phyloP scores from a whole-genome alignment of 2,797 vertebrate genomes.

The Leuciscus waleckii region DNA sequence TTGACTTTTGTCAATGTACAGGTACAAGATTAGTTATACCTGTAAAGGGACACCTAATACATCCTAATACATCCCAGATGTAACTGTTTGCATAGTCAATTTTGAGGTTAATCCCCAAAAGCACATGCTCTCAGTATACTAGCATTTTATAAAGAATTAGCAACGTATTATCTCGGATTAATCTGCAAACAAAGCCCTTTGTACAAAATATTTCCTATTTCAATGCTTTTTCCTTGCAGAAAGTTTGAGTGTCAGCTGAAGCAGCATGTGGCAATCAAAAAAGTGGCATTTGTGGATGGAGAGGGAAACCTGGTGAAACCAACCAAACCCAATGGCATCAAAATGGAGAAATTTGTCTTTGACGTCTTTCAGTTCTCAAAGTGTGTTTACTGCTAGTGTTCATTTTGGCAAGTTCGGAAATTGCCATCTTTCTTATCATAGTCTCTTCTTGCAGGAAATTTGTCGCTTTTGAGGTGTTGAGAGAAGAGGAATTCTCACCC shows the following conservation, averaged over 20 bases:
- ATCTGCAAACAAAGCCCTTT: background rate
- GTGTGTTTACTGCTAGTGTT: constrained; percentile 68
- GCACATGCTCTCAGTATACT: background rate
- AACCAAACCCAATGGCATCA: constrained; percentile 88
- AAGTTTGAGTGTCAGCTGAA: constrained; percentile 81
- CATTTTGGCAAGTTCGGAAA: background rate
- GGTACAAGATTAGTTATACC: constrained; percentile 1
- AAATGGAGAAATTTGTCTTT: constrained; percentile 99
- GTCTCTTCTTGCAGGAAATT: constrained; percentile 82
- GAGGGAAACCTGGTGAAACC: constrained; percentile 87
- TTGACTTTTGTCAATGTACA: background rate
- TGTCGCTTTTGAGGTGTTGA: constrained; percentile 88
- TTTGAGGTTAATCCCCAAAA: background rate
- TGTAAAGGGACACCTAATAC: background rate
- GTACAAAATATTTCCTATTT: background rate
- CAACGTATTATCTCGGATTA: background rate
- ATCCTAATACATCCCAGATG: too few species aligned
- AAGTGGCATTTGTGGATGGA: constrained; percentile 87
- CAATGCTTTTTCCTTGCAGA: constrained; percentile 68
- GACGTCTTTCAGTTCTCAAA: constrained; percentile 94
- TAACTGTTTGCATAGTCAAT: background rate
- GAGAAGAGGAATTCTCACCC: constrained; percentile 93
- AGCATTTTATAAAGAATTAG: background rate
- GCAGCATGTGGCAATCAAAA: constrained; percentile 91
- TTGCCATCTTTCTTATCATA: background rate